Evolutionary conservation across 2,888 invertebrate genomes (phyloP).

Genomic region (Craniophora ligustri): DNA sequence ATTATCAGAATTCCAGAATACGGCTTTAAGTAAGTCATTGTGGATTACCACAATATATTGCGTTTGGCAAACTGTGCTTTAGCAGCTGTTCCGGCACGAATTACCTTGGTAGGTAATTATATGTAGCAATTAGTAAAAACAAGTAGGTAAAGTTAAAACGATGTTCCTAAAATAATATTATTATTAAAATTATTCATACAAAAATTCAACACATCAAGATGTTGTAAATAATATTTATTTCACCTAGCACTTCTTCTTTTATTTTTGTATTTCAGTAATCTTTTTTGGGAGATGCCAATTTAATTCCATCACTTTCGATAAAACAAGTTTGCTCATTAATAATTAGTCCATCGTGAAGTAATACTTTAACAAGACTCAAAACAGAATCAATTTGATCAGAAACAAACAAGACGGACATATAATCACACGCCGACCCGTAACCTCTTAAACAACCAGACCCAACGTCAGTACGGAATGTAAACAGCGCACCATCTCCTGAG

Average conservation of each 20-base stretch:
- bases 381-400: slow-evolving; percentile 77
- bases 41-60: slow-evolving; percentile 64
- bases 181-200: no score
- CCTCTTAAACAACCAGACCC: slow-evolving; percentile 80
- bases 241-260: no score
- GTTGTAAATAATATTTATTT: no score
- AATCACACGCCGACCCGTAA: slow-evolving; percentile 83
- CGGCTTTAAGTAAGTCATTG: slow-evolving; percentile 55
- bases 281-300: neutral
- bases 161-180: no score
- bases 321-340: slow-evolving; percentile 1
- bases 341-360: slow-evolving; percentile 28
- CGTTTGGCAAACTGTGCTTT: slow-evolving; percentile 55
- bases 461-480: slow-evolving; percentile 85
- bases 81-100: slow-evolving; percentile 46
- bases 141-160: no score
- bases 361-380: slow-evolving; percentile 48
- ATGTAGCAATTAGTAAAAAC: slow-evolving; percentile 32
- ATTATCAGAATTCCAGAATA: slow-evolving; percentile 53
- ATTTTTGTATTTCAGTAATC: no score
- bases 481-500: slow-evolving; percentile 84
- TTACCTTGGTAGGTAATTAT: slow-evolving; percentile 31
- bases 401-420: slow-evolving; percentile 79
- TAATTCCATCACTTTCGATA: neutral
- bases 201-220: no score